Evolutionary conservation across 1,140 invertebrate species (phyloP).

Genomic region (Lepeophtheirus salmonis): DNA sequence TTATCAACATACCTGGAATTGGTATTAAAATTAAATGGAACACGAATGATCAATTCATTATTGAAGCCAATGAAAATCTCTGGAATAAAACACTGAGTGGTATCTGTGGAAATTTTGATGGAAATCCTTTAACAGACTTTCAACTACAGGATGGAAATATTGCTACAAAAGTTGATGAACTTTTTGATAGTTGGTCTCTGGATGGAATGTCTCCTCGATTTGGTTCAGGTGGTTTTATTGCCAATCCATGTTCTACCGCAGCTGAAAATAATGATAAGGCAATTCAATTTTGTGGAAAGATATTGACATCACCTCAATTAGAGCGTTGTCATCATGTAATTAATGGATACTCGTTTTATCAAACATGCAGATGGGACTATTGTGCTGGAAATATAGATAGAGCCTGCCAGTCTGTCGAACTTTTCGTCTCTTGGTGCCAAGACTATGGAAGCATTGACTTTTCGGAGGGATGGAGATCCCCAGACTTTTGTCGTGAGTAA

Average conservation of each 20-base stretch:
- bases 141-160: not conserved
- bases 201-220: not conserved
- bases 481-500: constrained; percentile 10
- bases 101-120: not conserved
- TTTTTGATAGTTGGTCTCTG: not conserved
- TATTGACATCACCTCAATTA: not conserved
- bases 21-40: constrained; percentile 6
- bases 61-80: not conserved
- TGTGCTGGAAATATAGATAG: not conserved
- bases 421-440: not conserved
- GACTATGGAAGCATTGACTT: not conserved
- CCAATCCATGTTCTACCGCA: not conserved
- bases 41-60: not conserved
- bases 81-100: constrained; percentile 5
- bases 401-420: not conserved
- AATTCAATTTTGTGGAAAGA: not conserved
- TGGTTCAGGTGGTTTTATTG: not conserved
- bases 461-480: constrained; percentile 2
- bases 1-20: not conserved
- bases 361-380: constrained; percentile 7
- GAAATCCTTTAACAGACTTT: constrained; percentile 8
- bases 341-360: not conserved
- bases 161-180: not conserved
- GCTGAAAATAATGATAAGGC: not conserved
- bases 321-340: not conserved